Conservation (phyloP, 1,140 invertebrate species). For the Drosophila sechellia region DNA sequence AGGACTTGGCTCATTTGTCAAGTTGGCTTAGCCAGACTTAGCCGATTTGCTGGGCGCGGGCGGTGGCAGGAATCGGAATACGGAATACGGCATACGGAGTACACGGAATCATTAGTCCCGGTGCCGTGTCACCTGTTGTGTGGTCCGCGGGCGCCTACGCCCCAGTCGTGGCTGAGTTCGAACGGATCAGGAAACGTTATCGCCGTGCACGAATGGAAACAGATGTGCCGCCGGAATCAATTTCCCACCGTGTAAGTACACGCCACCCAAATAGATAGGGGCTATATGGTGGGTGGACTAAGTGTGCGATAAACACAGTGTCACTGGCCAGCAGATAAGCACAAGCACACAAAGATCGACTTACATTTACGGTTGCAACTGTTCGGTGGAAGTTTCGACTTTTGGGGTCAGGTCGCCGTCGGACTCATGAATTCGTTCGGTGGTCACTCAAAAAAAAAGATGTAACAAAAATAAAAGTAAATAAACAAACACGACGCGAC, state of each 20-base stretch:
- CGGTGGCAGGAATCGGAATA: not conserved
- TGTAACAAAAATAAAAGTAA: constrained; percentile 6
- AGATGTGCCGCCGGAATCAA: constrained; percentile 63
- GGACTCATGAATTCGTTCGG: not conserved
- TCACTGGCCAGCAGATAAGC: not conserved
- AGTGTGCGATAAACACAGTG: constrained; percentile 2
- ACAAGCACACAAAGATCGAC: constrained; percentile 13
- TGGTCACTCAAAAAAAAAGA: constrained; percentile 16
- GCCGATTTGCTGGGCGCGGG: not conserved
- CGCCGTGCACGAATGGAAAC: constrained; percentile 13
- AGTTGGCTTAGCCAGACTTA: constrained; percentile 36
- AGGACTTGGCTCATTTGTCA: constrained; percentile 28
- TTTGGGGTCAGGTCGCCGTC: constrained; percentile 5
- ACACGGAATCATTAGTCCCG: constrained; percentile 9
- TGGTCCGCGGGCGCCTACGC: constrained; percentile 2
- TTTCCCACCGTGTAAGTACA: constrained; percentile 47
- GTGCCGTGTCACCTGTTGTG: constrained; percentile 19
- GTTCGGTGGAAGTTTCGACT: not conserved
- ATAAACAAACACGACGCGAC: constrained; percentile 9
- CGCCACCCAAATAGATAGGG: not conserved
- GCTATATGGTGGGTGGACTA: too few species aligned
- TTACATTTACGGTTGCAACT: constrained; percentile 24
- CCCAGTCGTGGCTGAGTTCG: not conserved
- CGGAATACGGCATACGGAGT: not conserved
- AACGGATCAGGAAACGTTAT: constrained; percentile 33